Conservation (phyloP, 2,797 vertebrate species). For the Melanotaenia pygmaea region DNA sequence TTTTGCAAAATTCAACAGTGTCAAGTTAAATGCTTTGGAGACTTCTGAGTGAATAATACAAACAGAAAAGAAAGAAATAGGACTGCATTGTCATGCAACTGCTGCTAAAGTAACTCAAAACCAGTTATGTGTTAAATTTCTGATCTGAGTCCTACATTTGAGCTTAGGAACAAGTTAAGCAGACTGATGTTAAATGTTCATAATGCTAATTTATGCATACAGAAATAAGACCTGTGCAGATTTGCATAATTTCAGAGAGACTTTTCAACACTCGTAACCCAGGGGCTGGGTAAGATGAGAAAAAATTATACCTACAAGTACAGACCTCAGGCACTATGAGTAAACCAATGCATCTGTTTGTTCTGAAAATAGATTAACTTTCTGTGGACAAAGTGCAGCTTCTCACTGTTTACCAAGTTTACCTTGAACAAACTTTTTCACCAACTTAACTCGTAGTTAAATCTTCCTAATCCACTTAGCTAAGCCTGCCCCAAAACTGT, state of each 20-base stretch:
- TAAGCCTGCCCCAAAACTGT: conserved; percentile 63
- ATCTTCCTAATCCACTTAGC: conserved; percentile 71
- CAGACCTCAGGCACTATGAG: conserved; percentile 60
- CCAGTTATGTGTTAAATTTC: not conserved
- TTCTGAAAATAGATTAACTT: conserved; percentile 60
- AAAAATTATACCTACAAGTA: conserved; percentile 59
- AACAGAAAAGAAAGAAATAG: not conserved
- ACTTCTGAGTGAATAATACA: not conserved
- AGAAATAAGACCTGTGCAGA: conserved; percentile 49
- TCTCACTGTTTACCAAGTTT: conserved; percentile 41
- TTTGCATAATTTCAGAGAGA: conserved; percentile 63
- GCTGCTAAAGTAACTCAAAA: not conserved
- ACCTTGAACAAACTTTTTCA: conserved; percentile 53
- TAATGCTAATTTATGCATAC: conserved; percentile 56
- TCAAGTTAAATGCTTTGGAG: not conserved
- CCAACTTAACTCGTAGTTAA: conserved; percentile 50
- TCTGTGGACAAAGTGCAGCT: conserved; percentile 44
- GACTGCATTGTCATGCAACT: not conserved
- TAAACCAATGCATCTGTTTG: conserved; percentile 54
- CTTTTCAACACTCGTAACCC: conserved; percentile 44
- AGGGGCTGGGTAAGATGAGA: conserved; percentile 44
- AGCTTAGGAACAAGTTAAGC: conserved; percentile 19
- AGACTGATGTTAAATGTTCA: conserved; percentile 35
- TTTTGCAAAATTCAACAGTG: conserved; percentile 1
- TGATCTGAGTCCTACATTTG: not conserved